Conservation (phyloP, 1,140 invertebrate genomes). For the Pogonomyrmex barbatus region DNA sequence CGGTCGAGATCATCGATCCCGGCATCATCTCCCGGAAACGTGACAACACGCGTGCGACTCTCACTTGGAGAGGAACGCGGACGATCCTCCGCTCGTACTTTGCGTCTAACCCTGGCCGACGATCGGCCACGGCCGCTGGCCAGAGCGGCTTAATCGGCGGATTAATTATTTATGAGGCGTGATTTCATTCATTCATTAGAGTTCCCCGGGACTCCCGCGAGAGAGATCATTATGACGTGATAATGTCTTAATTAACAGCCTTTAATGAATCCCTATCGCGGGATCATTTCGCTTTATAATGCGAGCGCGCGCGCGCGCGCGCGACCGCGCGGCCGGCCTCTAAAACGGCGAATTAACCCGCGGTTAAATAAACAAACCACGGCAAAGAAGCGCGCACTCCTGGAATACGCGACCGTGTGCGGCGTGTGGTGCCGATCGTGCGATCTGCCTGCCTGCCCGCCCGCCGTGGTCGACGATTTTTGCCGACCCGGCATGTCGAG, state of each 20-base stretch:
- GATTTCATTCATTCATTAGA: conserved; percentile 86
- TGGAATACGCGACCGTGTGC: conserved; percentile 39
- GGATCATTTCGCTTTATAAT: conserved; percentile 83
- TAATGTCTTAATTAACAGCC: conserved; percentile 86
- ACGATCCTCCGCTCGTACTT: conserved; percentile 31
- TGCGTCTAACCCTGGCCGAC: conserved; percentile 67
- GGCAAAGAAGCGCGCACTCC: conserved; percentile 77
- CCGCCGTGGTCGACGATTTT: conserved; percentile 24
- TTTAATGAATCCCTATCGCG: conserved; percentile 86
- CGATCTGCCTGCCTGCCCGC: conserved; percentile 58
- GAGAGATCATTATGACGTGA: conserved; percentile 86
- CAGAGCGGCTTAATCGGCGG: conserved; percentile 83
- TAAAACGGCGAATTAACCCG: conserved; percentile 83
- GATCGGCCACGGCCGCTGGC: conserved; percentile 78
- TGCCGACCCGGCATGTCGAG: background rate
- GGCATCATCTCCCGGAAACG: conserved; percentile 19
- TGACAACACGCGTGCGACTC: conserved; percentile 70
- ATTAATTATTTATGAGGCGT: conserved; percentile 87
- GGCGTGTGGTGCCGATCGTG: conserved; percentile 65
- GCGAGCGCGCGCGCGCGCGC: conserved; percentile 56
- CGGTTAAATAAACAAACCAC: conserved; percentile 82
- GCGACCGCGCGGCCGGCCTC: conserved; percentile 68
- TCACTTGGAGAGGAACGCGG: conserved; percentile 68
- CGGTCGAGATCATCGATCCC: conserved; percentile 23
- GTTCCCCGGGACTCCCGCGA: conserved; percentile 72